Conservation (phyloP, 2,888 invertebrate species). For the Dyspetes luteomarginatus region DNA sequence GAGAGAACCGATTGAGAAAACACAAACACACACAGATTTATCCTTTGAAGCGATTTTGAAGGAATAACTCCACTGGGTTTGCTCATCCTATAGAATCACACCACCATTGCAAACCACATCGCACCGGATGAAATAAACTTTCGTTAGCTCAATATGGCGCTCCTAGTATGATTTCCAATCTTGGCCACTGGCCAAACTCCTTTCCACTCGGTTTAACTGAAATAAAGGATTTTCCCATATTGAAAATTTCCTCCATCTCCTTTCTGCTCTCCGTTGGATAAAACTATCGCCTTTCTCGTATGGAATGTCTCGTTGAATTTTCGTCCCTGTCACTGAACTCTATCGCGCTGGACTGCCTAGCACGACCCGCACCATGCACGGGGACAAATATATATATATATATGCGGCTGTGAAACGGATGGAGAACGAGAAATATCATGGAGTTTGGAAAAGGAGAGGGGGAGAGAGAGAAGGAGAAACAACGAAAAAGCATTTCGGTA, state of each 20-base stretch:
- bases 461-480: slow-evolving; percentile 10
- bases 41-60: slow-evolving; percentile 51
- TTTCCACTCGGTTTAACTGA: slow-evolving; percentile 77
- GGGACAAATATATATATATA: too few relatives aligned
- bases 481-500: slow-evolving; percentile 31
- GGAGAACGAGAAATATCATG: slow-evolving; percentile 9
- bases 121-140: slow-evolving; percentile 72
- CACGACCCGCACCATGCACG: neutral
- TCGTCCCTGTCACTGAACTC: slow-evolving; percentile 15
- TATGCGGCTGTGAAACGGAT: neutral
- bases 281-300: slow-evolving; percentile 16
- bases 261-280: neutral
- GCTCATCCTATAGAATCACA: slow-evolving; percentile 36
- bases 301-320: slow-evolving; percentile 40
- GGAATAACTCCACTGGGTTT: slow-evolving; percentile 56
- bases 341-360: neutral
- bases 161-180: slow-evolving; percentile 75
- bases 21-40: slow-evolving; percentile 31
- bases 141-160: slow-evolving; percentile 76
- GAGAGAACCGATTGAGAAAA: slow-evolving; percentile 3
- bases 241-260: slow-evolving; percentile 71
- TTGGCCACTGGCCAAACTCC: slow-evolving; percentile 74
- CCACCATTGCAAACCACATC: slow-evolving; percentile 42
- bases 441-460: slow-evolving; percentile 2
- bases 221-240: slow-evolving; percentile 77